Base-by-base conservation (phyloP, 2,888 invertebrate species). In the Anodontia alba region DNA sequence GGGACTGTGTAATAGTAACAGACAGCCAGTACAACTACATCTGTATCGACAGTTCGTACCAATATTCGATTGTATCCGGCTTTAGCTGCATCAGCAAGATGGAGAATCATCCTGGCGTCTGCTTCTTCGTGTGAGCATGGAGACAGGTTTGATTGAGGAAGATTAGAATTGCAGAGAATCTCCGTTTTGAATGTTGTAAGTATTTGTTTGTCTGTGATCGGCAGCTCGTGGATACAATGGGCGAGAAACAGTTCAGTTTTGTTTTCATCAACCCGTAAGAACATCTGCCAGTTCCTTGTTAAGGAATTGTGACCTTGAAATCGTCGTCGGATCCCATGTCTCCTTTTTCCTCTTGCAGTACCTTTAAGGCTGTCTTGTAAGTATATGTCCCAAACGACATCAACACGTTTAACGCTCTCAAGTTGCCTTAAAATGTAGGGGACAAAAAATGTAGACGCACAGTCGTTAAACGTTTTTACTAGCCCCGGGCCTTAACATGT, bases 331-430 rank as follows among this genome's bases (percentile, higher is more conserved):
- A 82, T 29, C 5, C 84, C 84, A 57, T 78, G 78, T 12, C 88
- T 81, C 33, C 86, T 73, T 67, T 78, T 84, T 23, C 57, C 54
- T 26, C 83, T 67, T 10, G 81, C 82, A 0, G 38, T 12, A 15
- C 8, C 73, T 72, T 88, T 83, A 15, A 88, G 36, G 73, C 72
- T 80, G 17, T 80, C 73, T 54, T 42, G 26, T 15, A 69, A 7
- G 73, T 86, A 88, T 29, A 23, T 66, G 49, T 88, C 86, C 76
- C 74, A 87, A 3, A 83, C 78, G 42, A 81, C 54, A 68, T 89
- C 88, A 10, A 88, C 12, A 42, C 88, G 67, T 3, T 68, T 46
- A 15, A 66, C 66, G 15, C 54, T 62, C 17, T 36, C 15, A 26
- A 87, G 66, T 46, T 89, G 84, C 7, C 23, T 67, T n/a, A 3